Evolutionary conservation across 2,888 invertebrate genomes (phyloP), one percentile per base, ranked within the genome.

Genomic region (Pseudanteris insignis): DNA sequence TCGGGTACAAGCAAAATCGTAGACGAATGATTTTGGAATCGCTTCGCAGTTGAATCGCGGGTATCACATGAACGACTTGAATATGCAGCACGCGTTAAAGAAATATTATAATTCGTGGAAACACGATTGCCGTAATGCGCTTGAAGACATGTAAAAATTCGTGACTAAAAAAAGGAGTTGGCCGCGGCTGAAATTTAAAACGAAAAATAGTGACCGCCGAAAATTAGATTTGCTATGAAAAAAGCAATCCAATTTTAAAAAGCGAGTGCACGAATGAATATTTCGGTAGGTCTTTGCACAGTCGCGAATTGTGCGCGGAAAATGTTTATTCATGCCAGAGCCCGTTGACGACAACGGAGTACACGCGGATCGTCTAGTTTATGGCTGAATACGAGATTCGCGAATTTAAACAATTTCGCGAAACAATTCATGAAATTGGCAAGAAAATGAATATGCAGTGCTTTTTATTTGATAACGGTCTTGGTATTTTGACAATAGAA

Each of bases 201-300:
- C 29, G 53, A 50, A 54, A 63, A 58, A 58, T 58, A 44, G 63
- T 48, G 50, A 58, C 48, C 53, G 32, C 61, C 47, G 51, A 57
- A 57, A 62, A 62, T 62, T 55, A 57, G 61, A 62, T 62, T 61
- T 44, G 34, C 38, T 44, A 36, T 43, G 44, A 53, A 59, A 59
- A 63, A 63, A 63, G 54, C 58, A 63, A 63, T 63, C 44, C 59
- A 58, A 55, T 59, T 63, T 63, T 60, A 55, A 59, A 59, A 59
- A 58, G 50, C 44, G 58, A 48, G 55, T 55, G 55, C 47, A 55
- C 55, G 55, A 58, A 63, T 59, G 59, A 63, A 63, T 59, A 59
- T 63, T 63, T 63, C 55, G 54, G 47, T 47, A 47, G 63, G 41
- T 55, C 60, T 55, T 60, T 63, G 55, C 51, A 55, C 51, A 63